These are phyloP conservation scores for Drosophila triauraria DNA, from an alignment of 1,140 invertebrate species.

Conservation along the genomic window DNA sequence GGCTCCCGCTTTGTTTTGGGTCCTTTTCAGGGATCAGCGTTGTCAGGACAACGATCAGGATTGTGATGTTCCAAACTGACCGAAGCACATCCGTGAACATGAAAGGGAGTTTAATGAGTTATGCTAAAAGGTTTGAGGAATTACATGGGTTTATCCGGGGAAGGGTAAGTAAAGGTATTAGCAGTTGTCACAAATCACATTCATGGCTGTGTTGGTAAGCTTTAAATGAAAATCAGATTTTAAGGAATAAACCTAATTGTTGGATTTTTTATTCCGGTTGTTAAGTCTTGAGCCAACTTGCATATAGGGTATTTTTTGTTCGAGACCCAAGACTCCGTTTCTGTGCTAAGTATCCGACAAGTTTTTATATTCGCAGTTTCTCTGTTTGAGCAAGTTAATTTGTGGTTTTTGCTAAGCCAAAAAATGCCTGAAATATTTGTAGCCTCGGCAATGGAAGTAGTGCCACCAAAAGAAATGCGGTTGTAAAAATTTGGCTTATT, in stretches of 20 bases:
- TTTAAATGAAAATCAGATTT: neutral
- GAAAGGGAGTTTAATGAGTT: conserved; percentile 12
- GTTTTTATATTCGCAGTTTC: conserved; percentile 12
- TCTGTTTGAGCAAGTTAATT: conserved; percentile 62
- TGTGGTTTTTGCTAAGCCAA: conserved; percentile 67
- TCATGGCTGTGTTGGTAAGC: neutral
- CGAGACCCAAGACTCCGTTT: neutral
- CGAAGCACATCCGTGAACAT: conserved; percentile 13
- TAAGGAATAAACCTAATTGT: neutral
- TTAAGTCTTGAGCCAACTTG: neutral
- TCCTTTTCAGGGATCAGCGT: conserved; percentile 38
- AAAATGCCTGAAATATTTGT: conserved; percentile 46
- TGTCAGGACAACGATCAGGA: conserved; percentile 46
- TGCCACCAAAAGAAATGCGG: conserved; percentile 34
- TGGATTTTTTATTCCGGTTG: too few relatives aligned
- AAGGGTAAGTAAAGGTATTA: conserved; percentile 1
- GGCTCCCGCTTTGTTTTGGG: conserved; percentile 12
- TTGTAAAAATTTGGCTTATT: conserved; percentile 70
- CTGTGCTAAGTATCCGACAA: neutral
- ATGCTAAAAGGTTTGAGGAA: conserved; percentile 13
- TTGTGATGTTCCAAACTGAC: conserved; percentile 4
- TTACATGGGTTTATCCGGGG: neutral
- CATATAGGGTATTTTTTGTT: conserved; percentile 2
- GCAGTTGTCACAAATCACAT: conserved; percentile 12
- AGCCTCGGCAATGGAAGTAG: conserved; percentile 5